phyloP scores from a whole-genome alignment of 2,797 vertebrate genomes.

The Chanos chanos region DNA sequence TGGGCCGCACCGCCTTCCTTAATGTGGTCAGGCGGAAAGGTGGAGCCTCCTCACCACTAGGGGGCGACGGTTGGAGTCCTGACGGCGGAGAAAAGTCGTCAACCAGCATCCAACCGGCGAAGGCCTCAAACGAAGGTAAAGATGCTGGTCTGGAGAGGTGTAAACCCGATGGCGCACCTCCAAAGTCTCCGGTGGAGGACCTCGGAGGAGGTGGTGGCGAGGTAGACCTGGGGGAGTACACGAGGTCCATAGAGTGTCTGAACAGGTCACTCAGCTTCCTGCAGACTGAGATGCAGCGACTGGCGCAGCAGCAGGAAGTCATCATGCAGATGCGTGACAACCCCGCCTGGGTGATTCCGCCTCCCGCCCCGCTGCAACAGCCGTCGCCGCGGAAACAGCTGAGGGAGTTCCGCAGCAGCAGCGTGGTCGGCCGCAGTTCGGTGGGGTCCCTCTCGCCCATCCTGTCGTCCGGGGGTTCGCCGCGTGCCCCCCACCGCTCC shows the following conservation, averaged over 20 bases:
- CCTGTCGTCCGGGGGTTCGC: slow-evolving; percentile 76
- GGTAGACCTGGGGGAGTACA: slow-evolving; percentile 87
- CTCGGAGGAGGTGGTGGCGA: slow-evolving; percentile 70
- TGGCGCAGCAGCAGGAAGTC: slow-evolving; percentile 92
- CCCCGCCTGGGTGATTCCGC: slow-evolving; percentile 90
- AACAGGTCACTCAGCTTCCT: slow-evolving; percentile 89
- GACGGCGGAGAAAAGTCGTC: slow-evolving; percentile 73
- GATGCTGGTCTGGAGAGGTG: slow-evolving; percentile 71
- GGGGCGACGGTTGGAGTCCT: slow-evolving; percentile 61
- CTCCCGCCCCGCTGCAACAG: slow-evolving; percentile 73
- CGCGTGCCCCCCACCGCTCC: slow-evolving; percentile 77
- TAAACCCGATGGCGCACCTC: slow-evolving; percentile 78
- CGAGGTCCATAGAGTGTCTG: slow-evolving; percentile 89
- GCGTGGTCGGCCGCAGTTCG: slow-evolving; percentile 68
- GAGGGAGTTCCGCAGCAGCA: slow-evolving; percentile 81
- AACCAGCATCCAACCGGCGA: slow-evolving; percentile 52
- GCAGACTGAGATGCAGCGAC: slow-evolving; percentile 95
- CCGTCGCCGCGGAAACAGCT: slow-evolving; percentile 77
- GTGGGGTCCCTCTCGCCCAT: slow-evolving; percentile 77
- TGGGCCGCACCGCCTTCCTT: slow-evolving; percentile 95
- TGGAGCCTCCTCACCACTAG: slow-evolving; percentile 75
- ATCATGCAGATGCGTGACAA: slow-evolving; percentile 94
- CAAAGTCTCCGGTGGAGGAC: slow-evolving; percentile 74
- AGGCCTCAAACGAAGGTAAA: slow-evolving; percentile 36
- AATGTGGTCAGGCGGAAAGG: slow-evolving; percentile 92